Evolutionary conservation across 2,797 vertebrate species (phyloP).

Genomic region (Xyrichtys novacula): DNA sequence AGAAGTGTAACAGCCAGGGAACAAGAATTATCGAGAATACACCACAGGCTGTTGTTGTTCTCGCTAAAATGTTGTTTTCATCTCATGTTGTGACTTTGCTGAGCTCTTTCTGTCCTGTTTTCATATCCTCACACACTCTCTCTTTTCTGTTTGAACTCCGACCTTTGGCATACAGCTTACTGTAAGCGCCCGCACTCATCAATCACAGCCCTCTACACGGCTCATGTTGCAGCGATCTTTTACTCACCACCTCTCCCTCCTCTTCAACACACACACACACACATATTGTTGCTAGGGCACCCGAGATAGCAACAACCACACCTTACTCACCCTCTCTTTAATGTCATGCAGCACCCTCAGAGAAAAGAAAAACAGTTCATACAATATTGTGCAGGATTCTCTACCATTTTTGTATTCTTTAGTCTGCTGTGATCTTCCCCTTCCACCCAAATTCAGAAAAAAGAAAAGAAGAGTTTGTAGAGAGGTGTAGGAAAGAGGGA

Average conservation of each 20-base stretch:
- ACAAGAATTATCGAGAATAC: constrained; percentile 1
- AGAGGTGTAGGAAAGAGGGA: too few relatives aligned
- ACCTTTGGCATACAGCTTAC: constrained; percentile 49
- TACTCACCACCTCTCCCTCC: neutral
- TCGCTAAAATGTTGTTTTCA: neutral
- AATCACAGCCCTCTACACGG: constrained; percentile 31
- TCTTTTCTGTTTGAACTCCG: constrained; percentile 41
- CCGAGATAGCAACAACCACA: neutral
- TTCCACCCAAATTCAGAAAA: too few relatives aligned
- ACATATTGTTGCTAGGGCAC: constrained; percentile 29
- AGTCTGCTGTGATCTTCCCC: too few relatives aligned
- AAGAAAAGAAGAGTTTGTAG: too few relatives aligned
- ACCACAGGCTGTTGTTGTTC: neutral
- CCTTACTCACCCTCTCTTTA: neutral
- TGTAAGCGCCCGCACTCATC: constrained; percentile 44
- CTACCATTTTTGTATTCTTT: too few relatives aligned
- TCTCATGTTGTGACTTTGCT: neutral
- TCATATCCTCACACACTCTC: neutral
- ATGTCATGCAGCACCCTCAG: neutral
- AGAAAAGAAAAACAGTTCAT: neutral
- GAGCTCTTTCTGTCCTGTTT: neutral
- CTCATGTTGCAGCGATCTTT: constrained; percentile 54
- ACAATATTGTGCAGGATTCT: neutral
- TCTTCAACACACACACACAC: constrained; percentile 10
- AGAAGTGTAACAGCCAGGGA: neutral